These are phyloP conservation scores for Ptilorrhoa leucosticta DNA, from an alignment of 2,113 vertebrate species.

Conservation along the genomic window DNA sequence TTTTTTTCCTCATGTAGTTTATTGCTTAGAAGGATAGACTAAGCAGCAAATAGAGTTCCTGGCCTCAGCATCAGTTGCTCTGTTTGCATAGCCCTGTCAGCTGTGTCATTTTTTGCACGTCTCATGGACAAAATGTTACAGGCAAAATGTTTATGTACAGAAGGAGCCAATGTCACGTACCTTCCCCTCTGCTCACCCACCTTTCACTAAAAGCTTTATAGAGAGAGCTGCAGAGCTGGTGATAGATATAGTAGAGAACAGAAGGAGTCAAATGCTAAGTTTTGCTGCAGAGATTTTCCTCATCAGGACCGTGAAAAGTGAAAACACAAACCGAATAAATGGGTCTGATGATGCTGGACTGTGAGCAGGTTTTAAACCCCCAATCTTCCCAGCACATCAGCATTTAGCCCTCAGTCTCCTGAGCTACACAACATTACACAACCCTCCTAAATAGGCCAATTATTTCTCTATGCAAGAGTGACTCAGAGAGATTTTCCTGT, in stretches of 20 bases:
- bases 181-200: not conserved
- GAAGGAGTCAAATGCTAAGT: not conserved
- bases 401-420: not conserved
- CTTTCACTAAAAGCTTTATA: not conserved
- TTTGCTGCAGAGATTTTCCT: not conserved
- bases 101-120: not conserved
- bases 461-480: not conserved
- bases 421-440: not conserved
- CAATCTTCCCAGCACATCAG: not conserved
- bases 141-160: not conserved
- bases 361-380: not conserved
- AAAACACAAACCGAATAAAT: not conserved
- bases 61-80: not conserved
- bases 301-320: fast-evolving
- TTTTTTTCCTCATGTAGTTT: not conserved
- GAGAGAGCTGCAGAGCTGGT: not conserved
- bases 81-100: not conserved
- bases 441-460: not conserved
- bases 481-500: not conserved
- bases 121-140: not conserved
- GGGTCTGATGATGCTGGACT: not conserved
- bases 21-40: not conserved
- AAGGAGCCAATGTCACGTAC: not conserved
- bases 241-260: not conserved
- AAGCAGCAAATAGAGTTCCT: not conserved